These are phyloP conservation scores for Wasmannia auropunctata DNA, from an alignment of 1,140 invertebrate species.

Conservation along the genomic window DNA sequence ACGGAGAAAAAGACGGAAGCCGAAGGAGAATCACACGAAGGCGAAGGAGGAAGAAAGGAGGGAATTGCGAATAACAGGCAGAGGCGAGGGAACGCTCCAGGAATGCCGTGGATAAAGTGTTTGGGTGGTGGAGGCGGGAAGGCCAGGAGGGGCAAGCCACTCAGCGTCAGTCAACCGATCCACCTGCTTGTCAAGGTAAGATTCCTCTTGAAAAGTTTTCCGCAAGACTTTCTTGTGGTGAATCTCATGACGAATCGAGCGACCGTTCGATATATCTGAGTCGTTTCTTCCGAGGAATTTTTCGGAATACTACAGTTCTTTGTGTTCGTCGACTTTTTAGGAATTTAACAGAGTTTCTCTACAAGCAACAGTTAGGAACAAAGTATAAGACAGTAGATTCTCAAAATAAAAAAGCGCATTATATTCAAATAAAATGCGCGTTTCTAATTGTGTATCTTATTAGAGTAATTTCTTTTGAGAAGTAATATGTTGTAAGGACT, in stretches of 20 bases:
- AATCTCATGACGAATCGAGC: constrained; percentile 10
- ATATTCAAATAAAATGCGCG: background rate
- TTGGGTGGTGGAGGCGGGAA: constrained; percentile 82
- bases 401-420: background rate
- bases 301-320: background rate
- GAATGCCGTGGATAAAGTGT: constrained; percentile 85
- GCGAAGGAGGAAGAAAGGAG: constrained; percentile 1
- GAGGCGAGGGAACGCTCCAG: constrained; percentile 71
- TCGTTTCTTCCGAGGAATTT: background rate
- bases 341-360: background rate
- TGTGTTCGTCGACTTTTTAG: background rate
- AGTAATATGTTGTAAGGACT: background rate
- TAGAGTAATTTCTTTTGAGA: background rate
- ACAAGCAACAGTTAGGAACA: background rate
- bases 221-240: constrained; percentile 23
- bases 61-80: constrained; percentile 56
- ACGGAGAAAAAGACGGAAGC: constrained; percentile 22
- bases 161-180: constrained; percentile 84
- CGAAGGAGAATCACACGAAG: constrained; percentile 13
- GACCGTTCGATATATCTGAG: constrained; percentile 3
- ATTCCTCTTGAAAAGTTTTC: constrained; percentile 53
- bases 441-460: background rate
- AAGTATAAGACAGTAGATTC: background rate
- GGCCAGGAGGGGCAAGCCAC: constrained; percentile 81
- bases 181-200: constrained; percentile 84